Evolutionary conservation across 2,113 vertebrate species (phyloP).

Genomic region (Ptychochromis oligacanthus): DNA sequence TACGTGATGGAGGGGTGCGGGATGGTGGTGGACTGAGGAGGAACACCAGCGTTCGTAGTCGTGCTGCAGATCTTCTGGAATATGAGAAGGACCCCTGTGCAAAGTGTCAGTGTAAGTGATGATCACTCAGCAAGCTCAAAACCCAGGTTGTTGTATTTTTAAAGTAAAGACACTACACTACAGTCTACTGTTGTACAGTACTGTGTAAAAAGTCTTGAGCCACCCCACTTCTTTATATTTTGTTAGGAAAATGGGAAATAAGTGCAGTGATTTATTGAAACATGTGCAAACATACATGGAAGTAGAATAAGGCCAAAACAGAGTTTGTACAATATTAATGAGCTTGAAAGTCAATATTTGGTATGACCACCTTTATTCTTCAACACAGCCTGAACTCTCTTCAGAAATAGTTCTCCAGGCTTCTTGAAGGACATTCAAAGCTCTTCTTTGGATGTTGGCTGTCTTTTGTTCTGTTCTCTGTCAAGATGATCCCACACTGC

Average conservation of each 20-base stretch:
- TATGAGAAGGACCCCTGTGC: slow-evolving; percentile 89
- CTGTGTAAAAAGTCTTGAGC: neutral
- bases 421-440: too few relatives aligned
- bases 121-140: neutral
- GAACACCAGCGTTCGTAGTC: slow-evolving; percentile 73
- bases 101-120: slow-evolving; percentile 87
- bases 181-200: neutral
- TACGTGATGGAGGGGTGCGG: slow-evolving; percentile 88
- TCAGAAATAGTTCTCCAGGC: too few relatives aligned
- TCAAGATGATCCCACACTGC: too few relatives aligned
- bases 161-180: neutral
- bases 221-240: neutral
- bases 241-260: neutral
- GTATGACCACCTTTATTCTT: too few relatives aligned
- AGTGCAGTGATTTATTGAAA: neutral
- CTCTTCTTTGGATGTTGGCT: too few relatives aligned
- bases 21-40: slow-evolving; percentile 82
- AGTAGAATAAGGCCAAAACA: too few relatives aligned
- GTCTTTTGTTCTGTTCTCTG: too few relatives aligned
- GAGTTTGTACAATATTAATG: too few relatives aligned
- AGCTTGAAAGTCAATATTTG: too few relatives aligned
- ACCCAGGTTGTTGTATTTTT: neutral
- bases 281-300: fast-evolving
- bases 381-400: too few relatives aligned
- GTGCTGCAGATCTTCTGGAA: slow-evolving; percentile 85